Conservation (phyloP, 2,797 vertebrate species). For the Saxicola maurus region DNA sequence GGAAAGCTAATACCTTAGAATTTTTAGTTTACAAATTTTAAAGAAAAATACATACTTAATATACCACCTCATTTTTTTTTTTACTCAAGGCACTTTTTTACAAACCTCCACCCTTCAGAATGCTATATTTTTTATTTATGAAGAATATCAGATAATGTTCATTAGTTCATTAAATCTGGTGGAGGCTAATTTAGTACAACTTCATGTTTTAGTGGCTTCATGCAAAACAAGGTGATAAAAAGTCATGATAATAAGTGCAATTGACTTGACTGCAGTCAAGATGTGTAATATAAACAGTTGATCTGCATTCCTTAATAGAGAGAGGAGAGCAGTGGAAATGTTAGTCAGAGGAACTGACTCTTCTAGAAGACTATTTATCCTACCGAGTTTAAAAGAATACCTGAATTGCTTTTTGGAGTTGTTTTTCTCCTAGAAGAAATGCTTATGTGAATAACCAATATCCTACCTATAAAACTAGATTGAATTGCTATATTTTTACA, state of each 20-base stretch:
- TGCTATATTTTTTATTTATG: background rate
- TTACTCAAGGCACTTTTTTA: background rate
- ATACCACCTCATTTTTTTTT: background rate
- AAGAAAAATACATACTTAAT: background rate
- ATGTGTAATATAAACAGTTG: background rate
- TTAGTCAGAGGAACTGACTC: background rate
- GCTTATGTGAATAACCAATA: background rate
- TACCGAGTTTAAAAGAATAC: background rate
- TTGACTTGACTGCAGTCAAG: background rate
- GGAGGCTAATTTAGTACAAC: background rate
- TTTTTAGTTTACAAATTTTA: background rate
- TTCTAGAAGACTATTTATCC: background rate
- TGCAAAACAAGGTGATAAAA: background rate
- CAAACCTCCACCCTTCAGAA: accelerated
- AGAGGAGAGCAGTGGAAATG: background rate
- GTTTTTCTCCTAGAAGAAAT: background rate
- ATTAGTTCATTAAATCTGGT: background rate
- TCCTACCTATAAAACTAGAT: background rate
- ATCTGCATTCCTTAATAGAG: background rate
- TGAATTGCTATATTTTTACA: background rate
- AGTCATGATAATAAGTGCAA: background rate
- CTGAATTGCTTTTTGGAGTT: background rate
- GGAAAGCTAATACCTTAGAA: background rate
- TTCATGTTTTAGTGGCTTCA: background rate
- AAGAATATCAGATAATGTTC: background rate